A percentile compares a stretch with the other conserved stretches of the same genome.
These are phyloP conservation scores for Theocolax elegans DNA, from an alignment of 1,140 invertebrate species.

Conservation along the genomic window DNA sequence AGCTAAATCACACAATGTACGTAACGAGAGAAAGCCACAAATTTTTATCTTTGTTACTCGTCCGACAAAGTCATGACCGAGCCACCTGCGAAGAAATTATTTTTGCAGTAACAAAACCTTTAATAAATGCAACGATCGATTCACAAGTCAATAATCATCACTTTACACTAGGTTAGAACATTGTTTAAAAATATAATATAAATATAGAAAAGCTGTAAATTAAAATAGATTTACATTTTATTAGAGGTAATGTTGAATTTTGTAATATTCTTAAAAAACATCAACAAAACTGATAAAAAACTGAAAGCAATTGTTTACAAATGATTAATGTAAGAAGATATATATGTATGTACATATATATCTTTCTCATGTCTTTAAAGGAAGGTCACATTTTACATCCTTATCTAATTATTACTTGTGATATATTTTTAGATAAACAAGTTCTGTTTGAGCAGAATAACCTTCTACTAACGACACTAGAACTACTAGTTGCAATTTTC, in stretches of 20 bases:
- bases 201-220: too few relatives aligned
- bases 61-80: slow-evolving; percentile 63
- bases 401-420: too few relatives aligned
- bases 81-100: slow-evolving; percentile 68
- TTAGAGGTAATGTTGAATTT: too few relatives aligned
- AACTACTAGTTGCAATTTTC: slow-evolving; percentile 62
- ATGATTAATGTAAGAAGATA: too few relatives aligned
- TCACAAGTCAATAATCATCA: slow-evolving; percentile 41
- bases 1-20: slow-evolving; percentile 73
- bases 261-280: too few relatives aligned
- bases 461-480: slow-evolving; percentile 67
- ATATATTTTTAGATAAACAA: too few relatives aligned
- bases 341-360: too few relatives aligned
- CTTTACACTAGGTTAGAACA: slow-evolving; percentile 13
- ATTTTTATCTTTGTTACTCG: slow-evolving; percentile 69
- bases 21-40: slow-evolving; percentile 71
- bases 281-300: too few relatives aligned
- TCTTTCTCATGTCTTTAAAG: too few relatives aligned
- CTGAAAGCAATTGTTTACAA: too few relatives aligned
- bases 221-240: too few relatives aligned
- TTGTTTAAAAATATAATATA: not conserved
- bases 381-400: too few relatives aligned
- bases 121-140: slow-evolving; percentile 63
- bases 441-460: slow-evolving; percentile 67
- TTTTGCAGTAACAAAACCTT: slow-evolving; percentile 62